Evolutionary conservation across 2,888 invertebrate species (phyloP).

Genomic region (Tiphia femorata): DNA sequence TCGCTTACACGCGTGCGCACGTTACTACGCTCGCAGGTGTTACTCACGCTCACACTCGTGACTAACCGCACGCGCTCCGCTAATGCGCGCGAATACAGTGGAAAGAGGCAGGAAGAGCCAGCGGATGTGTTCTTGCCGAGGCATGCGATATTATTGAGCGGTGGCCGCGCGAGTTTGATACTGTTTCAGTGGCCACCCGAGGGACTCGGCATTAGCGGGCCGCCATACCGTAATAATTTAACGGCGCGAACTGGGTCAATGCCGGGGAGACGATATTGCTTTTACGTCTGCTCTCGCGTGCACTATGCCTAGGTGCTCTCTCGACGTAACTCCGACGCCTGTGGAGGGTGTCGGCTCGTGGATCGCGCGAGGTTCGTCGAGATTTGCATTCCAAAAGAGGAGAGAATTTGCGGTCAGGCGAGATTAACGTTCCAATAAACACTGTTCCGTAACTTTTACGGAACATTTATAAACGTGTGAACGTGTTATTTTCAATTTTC

Average conservation of each 20-base stretch:
- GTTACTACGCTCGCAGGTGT: too few species aligned
- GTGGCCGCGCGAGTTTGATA: constrained; percentile 26
- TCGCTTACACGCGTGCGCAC: too few species aligned
- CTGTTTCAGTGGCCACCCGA: constrained; percentile 33
- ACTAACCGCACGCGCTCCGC: too few species aligned
- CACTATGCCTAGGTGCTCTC: neutral
- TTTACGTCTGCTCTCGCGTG: constrained; percentile 26
- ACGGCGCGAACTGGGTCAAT: constrained; percentile 46
- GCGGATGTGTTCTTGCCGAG: constrained; percentile 6
- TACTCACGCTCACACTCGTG: too few species aligned
- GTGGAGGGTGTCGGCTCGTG: neutral
- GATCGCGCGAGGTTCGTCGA: constrained; percentile 5
- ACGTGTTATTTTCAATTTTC: too few species aligned
- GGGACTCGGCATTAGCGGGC: constrained; percentile 39
- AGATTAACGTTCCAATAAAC: too few species aligned
- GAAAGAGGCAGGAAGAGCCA: too few species aligned
- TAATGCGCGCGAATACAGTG: too few species aligned
- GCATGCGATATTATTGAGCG: constrained; percentile 21
- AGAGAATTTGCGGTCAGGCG: too few species aligned
- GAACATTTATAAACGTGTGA: too few species aligned
- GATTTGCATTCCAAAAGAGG: constrained; percentile 41
- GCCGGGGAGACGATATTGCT: constrained; percentile 42
- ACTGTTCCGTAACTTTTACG: too few species aligned
- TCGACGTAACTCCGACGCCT: neutral
- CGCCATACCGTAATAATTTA: constrained; percentile 47